Percentiles rank a stretch among this genome's conserved stretches.
phyloP scores from a whole-genome alignment of 2,888 invertebrate species.

The Agapostemon virescens region DNA sequence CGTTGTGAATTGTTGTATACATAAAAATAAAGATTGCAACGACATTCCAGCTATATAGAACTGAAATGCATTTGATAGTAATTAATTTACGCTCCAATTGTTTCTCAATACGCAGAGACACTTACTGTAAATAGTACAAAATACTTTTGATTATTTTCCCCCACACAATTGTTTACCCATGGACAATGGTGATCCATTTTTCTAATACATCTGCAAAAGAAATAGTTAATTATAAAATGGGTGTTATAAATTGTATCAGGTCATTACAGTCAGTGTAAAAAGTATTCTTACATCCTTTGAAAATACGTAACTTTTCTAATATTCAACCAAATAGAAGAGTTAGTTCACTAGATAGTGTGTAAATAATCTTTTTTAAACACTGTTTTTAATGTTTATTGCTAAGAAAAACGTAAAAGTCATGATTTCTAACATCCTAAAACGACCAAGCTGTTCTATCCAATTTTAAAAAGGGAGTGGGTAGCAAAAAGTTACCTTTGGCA shows the following conservation, averaged over 20 bases:
- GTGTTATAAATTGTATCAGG: not conserved
- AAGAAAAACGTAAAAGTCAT: no score
- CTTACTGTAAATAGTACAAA: conserved; percentile 98
- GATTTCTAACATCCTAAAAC: no score
- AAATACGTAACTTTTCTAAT: no score
- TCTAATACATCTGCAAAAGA: conserved; percentile 85
- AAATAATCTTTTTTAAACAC: no score
- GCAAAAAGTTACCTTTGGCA: conserved; percentile 88
- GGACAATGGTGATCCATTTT: conserved; percentile 96
- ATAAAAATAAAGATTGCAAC: conserved; percentile 94
- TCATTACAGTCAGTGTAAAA: no score
- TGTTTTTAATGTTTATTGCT: no score
- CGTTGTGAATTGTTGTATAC: conserved; percentile 95
- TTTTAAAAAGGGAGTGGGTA: no score
- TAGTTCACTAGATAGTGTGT: no score
- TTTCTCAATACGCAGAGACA: conserved; percentile 60
- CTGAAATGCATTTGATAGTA: conserved; percentile 82
- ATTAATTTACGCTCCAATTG: conserved; percentile 8
- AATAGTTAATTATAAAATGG: not conserved
- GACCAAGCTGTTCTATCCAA: no score
- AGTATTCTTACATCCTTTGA: no score
- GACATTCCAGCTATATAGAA: conserved; percentile 99
- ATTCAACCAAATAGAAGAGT: no score
- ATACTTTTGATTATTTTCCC: conserved; percentile 99
- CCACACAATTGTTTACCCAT: conserved; percentile 99